Evolutionary conservation across 2,113 vertebrate genomes (phyloP).

Genomic region (Galemys pyrenaicus): DNA sequence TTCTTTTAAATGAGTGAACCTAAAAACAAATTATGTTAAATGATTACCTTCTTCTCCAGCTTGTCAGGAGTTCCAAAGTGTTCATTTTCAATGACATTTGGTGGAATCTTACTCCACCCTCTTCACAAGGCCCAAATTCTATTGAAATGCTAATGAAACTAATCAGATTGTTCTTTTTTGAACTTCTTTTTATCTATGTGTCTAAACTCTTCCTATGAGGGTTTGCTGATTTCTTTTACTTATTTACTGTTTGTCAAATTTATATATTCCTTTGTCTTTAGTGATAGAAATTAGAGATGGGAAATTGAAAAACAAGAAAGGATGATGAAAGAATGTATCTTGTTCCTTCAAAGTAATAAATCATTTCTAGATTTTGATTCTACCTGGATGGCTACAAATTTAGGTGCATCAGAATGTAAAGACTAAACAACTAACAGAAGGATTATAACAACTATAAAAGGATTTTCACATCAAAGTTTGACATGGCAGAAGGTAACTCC

Average conservation of each 20-base stretch:
- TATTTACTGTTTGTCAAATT: conserved; percentile 27
- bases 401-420: conserved; percentile 50
- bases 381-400: conserved; percentile 54
- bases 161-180: conserved; percentile 24
- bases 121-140: neutral
- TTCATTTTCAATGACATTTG: conserved; percentile 32
- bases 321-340: conserved; percentile 17
- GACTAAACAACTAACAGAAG: conserved; percentile 61
- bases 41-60: conserved; percentile 36
- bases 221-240: conserved; percentile 37
- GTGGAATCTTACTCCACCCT: neutral
- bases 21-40: conserved; percentile 62
- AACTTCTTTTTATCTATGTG: conserved; percentile 37
- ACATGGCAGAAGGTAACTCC: conserved; percentile 39
- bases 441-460: conserved; percentile 49
- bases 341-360: conserved; percentile 30
- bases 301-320: neutral
- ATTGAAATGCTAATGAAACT: conserved; percentile 48
- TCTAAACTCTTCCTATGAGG: neutral
- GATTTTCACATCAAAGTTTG: conserved; percentile 60
- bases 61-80: conserved; percentile 31
- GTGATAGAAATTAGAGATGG: neutral
- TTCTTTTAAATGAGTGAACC: conserved; percentile 52
- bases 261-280: neutral
- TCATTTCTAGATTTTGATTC: conserved; percentile 58